Evolutionary conservation across 2,113 vertebrate species (phyloP), one percentile per base, ranked within the genome.

Genomic region (Carassius gibelio): DNA sequence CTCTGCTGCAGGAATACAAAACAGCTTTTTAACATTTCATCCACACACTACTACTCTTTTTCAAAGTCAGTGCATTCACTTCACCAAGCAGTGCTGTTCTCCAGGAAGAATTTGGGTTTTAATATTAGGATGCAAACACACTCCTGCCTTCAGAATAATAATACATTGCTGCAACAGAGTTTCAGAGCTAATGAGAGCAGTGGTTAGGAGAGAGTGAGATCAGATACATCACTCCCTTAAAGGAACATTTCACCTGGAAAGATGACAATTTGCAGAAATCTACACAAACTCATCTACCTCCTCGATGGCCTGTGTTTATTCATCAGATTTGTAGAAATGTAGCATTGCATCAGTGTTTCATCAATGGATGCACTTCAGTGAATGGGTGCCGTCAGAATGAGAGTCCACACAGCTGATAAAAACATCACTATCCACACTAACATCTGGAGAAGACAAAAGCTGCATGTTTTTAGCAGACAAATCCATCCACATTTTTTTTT

Each of bases 1-100:
- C 88, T 95, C 38, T 85, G 84, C 90, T 94, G 84, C 38, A 82
- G 66, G 64, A 45, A 26, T 0, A 74, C 45, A 71, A n/a, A 61
- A 45, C 8, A 75, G 38, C 66, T 38, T 69, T 15, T 38, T 61
- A 61, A n/a, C 21, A 61, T 61, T 61, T 61, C 57, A 9, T 61
- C 9, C 57, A 61, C 21, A 2, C 21, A n/a, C 57, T n/a, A 9
- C 8, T 61, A 26, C 57, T 59, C 6, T 42, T 42, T 42, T 42
- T 61, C 15, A 68, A 34, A 17, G 0, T 15, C 64, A 36, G 5
- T 68, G 5, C 26, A 36, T 4, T 19, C 15, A 30, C 0, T 68
- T 17, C 8, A 68, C 64, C 64, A 15, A 68, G 64, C 30, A 34
- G 14, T 1, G 30, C 14, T 8, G 26, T 30, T 26, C 62, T 64